Percentiles rank a stretch among this genome's conserved stretches.
Conservation (phyloP, 2,113 vertebrate genomes). For the Pelobates fuscus region DNA sequence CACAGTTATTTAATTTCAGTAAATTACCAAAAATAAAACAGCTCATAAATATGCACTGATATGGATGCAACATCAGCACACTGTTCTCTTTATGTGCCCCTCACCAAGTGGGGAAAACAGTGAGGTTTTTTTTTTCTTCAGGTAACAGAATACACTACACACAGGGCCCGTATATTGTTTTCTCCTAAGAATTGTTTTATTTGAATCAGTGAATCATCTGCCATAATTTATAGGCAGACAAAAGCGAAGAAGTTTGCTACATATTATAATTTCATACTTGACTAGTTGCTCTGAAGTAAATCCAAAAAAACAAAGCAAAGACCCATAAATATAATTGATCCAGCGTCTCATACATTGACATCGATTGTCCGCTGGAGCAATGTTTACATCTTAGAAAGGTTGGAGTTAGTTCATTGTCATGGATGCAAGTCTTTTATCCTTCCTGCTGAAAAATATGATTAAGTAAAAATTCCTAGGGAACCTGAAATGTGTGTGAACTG, state of each 20-base stretch:
- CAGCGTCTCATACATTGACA: constrained; percentile 38
- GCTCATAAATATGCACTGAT: too few relatives aligned
- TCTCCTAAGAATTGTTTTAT: constrained; percentile 13
- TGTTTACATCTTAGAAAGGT: constrained; percentile 41
- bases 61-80: too few relatives aligned
- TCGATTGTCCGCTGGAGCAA: constrained; percentile 22
- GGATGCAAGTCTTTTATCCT: constrained; percentile 51
- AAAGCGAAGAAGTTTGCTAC: constrained; percentile 42
- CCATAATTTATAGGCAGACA: constrained; percentile 39
- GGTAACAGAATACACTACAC: too few relatives aligned
- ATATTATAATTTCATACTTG: constrained; percentile 28
- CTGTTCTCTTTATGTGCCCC: too few relatives aligned
- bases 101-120: too few relatives aligned
- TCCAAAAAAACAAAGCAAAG: constrained; percentile 48
- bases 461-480: constrained; percentile 51
- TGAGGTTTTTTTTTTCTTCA: too few relatives aligned
- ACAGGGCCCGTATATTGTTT: not conserved
- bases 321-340: constrained; percentile 35
- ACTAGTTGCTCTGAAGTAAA: constrained; percentile 36
- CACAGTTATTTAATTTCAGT: too few relatives aligned
- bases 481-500: constrained; percentile 55
- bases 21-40: too few relatives aligned
- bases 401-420: constrained; percentile 39
- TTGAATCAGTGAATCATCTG: constrained; percentile 20
- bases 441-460: constrained; percentile 36